phyloP scores from a whole-genome alignment of 2,113 vertebrate genomes.

The Oncorhynchus gorbuscha region DNA sequence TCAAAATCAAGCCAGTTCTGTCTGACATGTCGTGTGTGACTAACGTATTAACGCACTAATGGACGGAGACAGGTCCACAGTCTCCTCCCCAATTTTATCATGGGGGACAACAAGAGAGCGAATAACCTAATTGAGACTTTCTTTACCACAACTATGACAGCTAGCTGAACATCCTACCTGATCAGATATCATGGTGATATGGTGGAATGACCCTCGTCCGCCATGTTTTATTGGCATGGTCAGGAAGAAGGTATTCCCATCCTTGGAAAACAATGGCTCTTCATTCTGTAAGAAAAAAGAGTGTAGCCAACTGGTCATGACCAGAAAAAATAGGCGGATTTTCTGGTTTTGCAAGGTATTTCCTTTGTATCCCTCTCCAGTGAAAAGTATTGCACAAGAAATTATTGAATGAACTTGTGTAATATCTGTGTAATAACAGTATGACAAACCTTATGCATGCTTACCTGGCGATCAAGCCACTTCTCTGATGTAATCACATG shows the following conservation, averaged over 20 bases:
- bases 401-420: neutral
- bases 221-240: slow-evolving; percentile 61
- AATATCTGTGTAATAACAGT: neutral
- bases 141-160: neutral
- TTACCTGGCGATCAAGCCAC: slow-evolving; percentile 73
- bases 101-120: neutral
- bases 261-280: slow-evolving; percentile 67
- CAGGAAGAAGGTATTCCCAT: slow-evolving; percentile 61
- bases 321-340: no score
- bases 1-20: no score
- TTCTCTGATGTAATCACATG: slow-evolving; percentile 70
- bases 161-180: slow-evolving; percentile 43
- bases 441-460: neutral
- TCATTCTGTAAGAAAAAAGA: slow-evolving; percentile 60
- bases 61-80: no score
- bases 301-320: neutral
- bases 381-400: neutral
- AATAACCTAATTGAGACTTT: neutral
- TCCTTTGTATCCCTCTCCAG: no score
- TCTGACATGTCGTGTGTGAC: no score
- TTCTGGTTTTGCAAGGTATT: no score
- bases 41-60: no score
- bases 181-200: slow-evolving; percentile 69
- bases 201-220: slow-evolving; percentile 55
- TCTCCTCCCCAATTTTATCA: no score